Percentiles rank a stretch among this genome's conserved stretches.
Evolutionary conservation across 2,113 vertebrate genomes (phyloP).

Genomic region (Dermatemys mawii): DNA sequence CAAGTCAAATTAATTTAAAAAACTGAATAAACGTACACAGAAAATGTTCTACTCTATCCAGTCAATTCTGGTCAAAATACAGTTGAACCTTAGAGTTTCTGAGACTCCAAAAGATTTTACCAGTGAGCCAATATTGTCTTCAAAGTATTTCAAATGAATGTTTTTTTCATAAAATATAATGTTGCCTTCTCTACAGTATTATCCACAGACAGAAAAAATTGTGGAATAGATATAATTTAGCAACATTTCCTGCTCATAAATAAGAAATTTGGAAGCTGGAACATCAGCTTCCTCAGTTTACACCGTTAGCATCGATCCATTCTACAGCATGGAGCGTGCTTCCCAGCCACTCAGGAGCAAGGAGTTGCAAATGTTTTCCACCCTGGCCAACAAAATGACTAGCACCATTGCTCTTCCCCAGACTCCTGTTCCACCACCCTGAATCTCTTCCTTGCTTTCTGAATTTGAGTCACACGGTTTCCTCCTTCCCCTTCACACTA

Average conservation of each 20-base stretch:
- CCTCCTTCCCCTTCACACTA: not conserved
- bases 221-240: not conserved
- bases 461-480: not conserved
- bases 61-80: not conserved
- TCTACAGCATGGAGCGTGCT: not conserved
- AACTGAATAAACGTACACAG: not conserved
- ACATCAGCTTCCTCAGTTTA: accelerated
- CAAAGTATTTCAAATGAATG: not conserved
- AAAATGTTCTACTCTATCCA: not conserved
- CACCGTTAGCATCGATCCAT: not conserved
- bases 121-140: not conserved
- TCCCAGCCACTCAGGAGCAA: not conserved
- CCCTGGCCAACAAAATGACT: not conserved
- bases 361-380: not conserved
- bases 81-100: not conserved
- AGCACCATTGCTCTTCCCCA: not conserved
- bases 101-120: not conserved
- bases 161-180: not conserved
- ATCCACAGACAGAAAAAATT: not conserved
- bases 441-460: not conserved
- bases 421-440: not conserved
- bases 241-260: not conserved
- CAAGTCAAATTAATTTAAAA: not conserved
- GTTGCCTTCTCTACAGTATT: not conserved
- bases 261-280: not conserved